phyloP scores from a whole-genome alignment of 2,797 vertebrate species.

The Aratinga solstitialis region DNA sequence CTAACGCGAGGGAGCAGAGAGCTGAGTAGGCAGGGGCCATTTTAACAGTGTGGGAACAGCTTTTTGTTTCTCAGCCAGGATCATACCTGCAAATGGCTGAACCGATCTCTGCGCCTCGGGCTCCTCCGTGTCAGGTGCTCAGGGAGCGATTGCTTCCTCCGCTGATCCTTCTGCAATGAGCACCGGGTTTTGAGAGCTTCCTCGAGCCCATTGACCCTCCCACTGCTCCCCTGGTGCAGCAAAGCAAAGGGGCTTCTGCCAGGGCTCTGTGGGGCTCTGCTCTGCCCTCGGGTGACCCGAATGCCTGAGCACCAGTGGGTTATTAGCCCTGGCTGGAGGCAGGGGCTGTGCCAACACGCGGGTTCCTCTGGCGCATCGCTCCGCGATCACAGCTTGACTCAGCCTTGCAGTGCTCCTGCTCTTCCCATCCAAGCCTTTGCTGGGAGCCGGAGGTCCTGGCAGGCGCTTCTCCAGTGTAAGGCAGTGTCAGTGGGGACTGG shows the following conservation, averaged over 20 bases:
- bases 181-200: not conserved
- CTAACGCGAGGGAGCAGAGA: not conserved
- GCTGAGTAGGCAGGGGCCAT: not conserved
- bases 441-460: conserved; percentile 32
- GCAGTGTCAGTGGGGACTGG: conserved; percentile 8
- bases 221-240: not conserved
- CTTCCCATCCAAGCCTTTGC: conserved; percentile 40
- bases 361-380: not conserved
- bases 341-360: not conserved
- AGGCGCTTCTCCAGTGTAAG: not conserved
- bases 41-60: not conserved
- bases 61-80: not conserved
- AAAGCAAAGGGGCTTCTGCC: not conserved
- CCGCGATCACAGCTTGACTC: conserved; percentile 47
- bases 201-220: not conserved
- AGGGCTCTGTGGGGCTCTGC: not conserved
- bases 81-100: not conserved
- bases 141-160: not conserved
- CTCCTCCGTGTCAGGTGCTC: not conserved
- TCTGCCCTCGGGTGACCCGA: not conserved
- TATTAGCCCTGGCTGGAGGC: not conserved
- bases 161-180: not conserved
- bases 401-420: conserved; percentile 29
- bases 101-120: not conserved
- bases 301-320: not conserved